Base-by-base conservation (phyloP, 2,888 invertebrate genomes). In the Imbricaverruca yamaguchii region DNA sequence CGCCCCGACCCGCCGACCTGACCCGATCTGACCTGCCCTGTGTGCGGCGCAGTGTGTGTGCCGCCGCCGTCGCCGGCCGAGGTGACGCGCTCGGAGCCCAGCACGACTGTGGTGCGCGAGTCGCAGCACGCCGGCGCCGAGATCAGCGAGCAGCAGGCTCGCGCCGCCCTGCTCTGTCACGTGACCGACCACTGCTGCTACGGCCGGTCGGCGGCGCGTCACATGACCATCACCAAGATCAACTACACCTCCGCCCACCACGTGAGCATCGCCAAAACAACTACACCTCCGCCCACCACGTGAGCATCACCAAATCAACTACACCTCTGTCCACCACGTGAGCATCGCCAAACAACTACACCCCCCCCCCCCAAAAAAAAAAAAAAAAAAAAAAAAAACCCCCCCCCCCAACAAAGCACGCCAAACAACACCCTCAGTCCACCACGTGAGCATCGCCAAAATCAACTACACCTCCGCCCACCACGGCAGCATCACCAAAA, bases 141-240 rank as follows among this genome's bases (percentile, higher is more conserved):
- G 79, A 81, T 83, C 80, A 83, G 82, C n/a, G 89, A 89, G 83
- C 86, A 87, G 77, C 87, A 88, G 81, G 89, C 88, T 0, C 85
- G 88, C 81, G 86, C 87, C 63, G 89, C 89, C 0, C 85, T 90
- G 53, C 83, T 88, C 61, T 84, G 86, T 23, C 86, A 87, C 84
- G 88, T 88, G n/a, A 86, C 87, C 56, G 86, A 87, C 78, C 87
- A 88, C 84, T 89, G 89, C 84, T 90, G 89, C 85, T 90, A 89
- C 86, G 89, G 89, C 18, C 87, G 86, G 81, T 86, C 86, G 12
- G 88, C 89, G 18, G 89, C 89, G 9, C 85, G 86, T 82, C 85
- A 88, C 81, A 87, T 90, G 87, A 85, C 86, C 53, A 86, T 89
- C 80, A 87, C 86, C n/a, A 88, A 88, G 81, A 87, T 90, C 55